These are phyloP conservation scores for Empidonax traillii DNA, from an alignment of 2,113 vertebrate genomes.

Conservation along the genomic window DNA sequence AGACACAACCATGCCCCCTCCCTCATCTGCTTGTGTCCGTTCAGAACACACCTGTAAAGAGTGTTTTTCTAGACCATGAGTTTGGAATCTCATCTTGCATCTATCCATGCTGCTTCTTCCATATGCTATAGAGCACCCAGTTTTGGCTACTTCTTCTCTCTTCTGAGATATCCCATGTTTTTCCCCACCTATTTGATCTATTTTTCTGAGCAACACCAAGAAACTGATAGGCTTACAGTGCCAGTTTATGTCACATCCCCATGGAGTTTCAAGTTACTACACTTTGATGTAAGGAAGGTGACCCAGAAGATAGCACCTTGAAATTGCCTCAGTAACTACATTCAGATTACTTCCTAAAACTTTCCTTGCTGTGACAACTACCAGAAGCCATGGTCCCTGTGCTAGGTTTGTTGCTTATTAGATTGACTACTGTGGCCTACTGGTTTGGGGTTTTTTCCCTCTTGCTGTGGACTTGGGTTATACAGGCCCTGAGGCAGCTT, in stretches of 20 bases:
- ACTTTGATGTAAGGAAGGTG: neutral
- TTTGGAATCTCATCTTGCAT: neutral
- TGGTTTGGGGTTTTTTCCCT: neutral
- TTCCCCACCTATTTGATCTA: neutral
- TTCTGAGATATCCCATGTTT: neutral
- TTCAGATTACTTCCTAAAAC: neutral
- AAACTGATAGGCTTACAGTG: neutral
- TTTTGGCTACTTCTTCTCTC: neutral
- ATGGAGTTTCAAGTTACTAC: neutral
- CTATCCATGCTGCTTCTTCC: neutral
- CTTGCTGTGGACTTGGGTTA: neutral
- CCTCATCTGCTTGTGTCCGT: fast-evolving
- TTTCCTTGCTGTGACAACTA: neutral
- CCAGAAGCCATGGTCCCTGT: neutral
- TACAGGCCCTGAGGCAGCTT: neutral
- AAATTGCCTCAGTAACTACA: neutral
- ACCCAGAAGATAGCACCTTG: neutral
- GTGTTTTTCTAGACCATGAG: neutral
- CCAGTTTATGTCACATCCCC: neutral
- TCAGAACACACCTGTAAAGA: neutral
- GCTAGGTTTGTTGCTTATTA: neutral
- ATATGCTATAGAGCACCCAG: neutral
- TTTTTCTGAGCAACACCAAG: neutral
- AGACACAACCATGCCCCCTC: neutral
- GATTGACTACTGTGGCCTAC: neutral